Conservation (phyloP, 2,888 invertebrate species). For the Taphrorychus bicolor region DNA sequence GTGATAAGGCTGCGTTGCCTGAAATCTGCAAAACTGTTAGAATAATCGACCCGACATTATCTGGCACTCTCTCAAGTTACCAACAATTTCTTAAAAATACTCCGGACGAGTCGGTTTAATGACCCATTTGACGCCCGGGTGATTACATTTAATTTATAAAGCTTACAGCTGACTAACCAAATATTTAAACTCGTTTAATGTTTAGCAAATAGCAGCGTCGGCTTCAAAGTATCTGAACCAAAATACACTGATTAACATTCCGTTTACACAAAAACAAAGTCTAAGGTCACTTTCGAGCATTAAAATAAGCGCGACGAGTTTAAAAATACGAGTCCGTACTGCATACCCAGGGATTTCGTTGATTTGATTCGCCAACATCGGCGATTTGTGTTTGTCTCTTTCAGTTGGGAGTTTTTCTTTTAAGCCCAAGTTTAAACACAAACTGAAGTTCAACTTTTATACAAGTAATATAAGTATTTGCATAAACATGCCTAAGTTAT, state of each 20-base stretch:
- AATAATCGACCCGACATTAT: too few relatives aligned
- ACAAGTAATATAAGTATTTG: too few relatives aligned
- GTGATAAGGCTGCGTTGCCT: conserved; percentile 19
- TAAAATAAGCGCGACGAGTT: conserved; percentile 31
- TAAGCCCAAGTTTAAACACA: too few relatives aligned
- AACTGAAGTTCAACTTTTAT: too few relatives aligned
- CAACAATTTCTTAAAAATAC: too few relatives aligned
- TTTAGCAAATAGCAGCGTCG: conserved; percentile 34
- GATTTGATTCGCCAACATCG: conserved; percentile 4
- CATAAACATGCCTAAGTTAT: too few relatives aligned
- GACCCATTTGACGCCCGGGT: conserved; percentile 12
- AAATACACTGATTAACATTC: conserved; percentile 41
- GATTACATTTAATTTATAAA: conserved; percentile 22
- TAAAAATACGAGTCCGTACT: too few relatives aligned
- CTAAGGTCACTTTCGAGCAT: conserved; percentile 39
- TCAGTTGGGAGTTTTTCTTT: too few relatives aligned
- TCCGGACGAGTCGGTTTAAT: conserved; percentile 14
- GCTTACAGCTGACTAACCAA: conserved; percentile 33
- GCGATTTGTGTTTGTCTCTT: too few relatives aligned
- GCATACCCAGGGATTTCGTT: neutral
- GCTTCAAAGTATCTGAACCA: conserved; percentile 30
- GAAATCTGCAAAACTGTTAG: neutral
- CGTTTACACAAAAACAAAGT: conserved; percentile 41
- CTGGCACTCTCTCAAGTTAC: too few relatives aligned
- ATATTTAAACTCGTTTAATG: conserved; percentile 36